phyloP scores from a whole-genome alignment of 2,888 invertebrate species.

The Monopis laevigella region DNA sequence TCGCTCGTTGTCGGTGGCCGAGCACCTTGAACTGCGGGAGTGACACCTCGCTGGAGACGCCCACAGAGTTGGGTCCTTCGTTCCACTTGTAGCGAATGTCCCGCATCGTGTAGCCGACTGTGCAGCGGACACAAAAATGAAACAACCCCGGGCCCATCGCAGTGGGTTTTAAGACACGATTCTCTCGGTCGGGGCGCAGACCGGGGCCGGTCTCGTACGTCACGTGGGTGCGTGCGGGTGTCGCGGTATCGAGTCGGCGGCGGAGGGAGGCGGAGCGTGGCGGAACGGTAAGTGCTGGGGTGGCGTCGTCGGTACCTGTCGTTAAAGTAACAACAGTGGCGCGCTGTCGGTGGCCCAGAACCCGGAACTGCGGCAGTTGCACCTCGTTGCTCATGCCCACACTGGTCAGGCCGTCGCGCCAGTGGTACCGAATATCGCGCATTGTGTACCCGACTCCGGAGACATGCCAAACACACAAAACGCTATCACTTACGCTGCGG shows the following conservation, averaged over 20 bases:
- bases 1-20: conserved; percentile 94
- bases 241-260: conserved; percentile 58
- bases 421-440: conserved; percentile 97
- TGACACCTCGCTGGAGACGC: conserved; percentile 94
- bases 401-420: conserved; percentile 92
- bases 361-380: conserved; percentile 96
- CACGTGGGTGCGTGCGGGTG: conserved; percentile 52
- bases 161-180: conserved; percentile 63
- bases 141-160: conserved; percentile 64
- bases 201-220: conserved; percentile 44
- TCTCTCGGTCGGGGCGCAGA: conserved; percentile 55
- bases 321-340: conserved; percentile 93
- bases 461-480: conserved; percentile 69
- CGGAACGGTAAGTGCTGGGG: conserved; percentile 52
- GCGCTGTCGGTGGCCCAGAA: conserved; percentile 95
- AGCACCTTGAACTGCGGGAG: conserved; percentile 98
- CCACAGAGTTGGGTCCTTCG: conserved; percentile 94
- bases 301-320: conserved; percentile 81
- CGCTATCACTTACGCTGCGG: conserved; percentile 66
- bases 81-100: conserved; percentile 98
- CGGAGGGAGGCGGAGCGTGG: conserved; percentile 44
- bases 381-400: conserved; percentile 96
- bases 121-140: conserved; percentile 63
- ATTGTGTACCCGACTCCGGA: conserved; percentile 95
- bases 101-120: conserved; percentile 98